These are phyloP conservation scores for Sinella curviseta DNA, from an alignment of 1,140 invertebrate species.

Conservation along the genomic window DNA sequence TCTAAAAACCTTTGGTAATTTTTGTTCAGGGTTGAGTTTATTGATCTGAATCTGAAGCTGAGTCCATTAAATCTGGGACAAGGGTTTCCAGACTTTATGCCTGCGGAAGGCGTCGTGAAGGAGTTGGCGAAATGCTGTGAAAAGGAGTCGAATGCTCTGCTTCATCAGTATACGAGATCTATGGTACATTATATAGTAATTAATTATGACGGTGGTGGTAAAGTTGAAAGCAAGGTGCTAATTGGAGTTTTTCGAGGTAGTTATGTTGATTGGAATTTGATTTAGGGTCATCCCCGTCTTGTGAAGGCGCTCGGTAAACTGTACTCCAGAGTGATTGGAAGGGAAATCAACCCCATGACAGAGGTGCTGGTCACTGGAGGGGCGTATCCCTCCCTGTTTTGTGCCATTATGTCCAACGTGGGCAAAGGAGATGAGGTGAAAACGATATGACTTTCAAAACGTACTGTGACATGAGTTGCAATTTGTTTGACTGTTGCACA, in stretches of 20 bases:
- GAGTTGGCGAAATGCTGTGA: slow-evolving; percentile 43
- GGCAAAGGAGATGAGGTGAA: slow-evolving; percentile 35
- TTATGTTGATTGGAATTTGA: slow-evolving; percentile 39
- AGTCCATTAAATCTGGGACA: slow-evolving; percentile 95
- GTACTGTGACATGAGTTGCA: not conserved
- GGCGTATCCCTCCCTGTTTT: slow-evolving; percentile 72
- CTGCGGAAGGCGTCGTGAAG: slow-evolving; percentile 42
- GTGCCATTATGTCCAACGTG: slow-evolving; percentile 36
- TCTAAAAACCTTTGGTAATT: slow-evolving; percentile 32
- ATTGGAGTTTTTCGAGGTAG: slow-evolving; percentile 8
- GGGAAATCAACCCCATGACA: slow-evolving; percentile 73
- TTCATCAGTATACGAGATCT: slow-evolving; percentile 47
- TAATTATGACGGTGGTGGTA: not conserved
- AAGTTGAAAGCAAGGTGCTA: no score
- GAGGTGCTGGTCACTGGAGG: slow-evolving; percentile 88
- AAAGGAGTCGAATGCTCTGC: slow-evolving; percentile 33
- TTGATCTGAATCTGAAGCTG: slow-evolving; percentile 77
- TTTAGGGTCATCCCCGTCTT: slow-evolving; percentile 88
- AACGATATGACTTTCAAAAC: not conserved
- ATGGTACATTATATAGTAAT: slow-evolving; percentile 8
- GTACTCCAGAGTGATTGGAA: slow-evolving; percentile 76
- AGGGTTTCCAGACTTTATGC: slow-evolving; percentile 75
- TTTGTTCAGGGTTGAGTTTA: slow-evolving; percentile 88
- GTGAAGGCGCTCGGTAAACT: slow-evolving; percentile 82
- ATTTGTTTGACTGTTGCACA: not conserved